These are phyloP conservation scores for Diachasmimorpha longicaudata DNA, from an alignment of 1,140 invertebrate genomes.

Conservation along the genomic window DNA sequence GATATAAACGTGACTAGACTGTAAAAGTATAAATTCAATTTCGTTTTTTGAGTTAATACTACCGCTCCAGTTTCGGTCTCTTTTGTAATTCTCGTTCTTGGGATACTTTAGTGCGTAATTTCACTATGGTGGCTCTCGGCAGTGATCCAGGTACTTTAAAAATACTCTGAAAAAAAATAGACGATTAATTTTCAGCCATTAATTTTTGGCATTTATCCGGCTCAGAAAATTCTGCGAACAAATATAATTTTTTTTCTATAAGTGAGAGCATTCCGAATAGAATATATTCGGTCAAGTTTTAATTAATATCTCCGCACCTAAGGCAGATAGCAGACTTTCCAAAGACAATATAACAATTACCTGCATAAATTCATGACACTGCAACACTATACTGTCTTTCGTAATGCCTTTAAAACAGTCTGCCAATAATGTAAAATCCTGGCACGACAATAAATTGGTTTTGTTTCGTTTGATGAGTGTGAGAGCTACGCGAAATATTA, in stretches of 20 bases:
- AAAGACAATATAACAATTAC: slow-evolving; percentile 66
- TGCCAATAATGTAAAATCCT: slow-evolving; percentile 76
- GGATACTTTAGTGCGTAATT: slow-evolving; percentile 67
- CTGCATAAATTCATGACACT: slow-evolving; percentile 87
- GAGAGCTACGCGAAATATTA: slow-evolving; percentile 84
- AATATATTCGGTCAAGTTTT: too few species aligned
- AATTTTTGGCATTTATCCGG: neutral
- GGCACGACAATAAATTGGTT: slow-evolving; percentile 73
- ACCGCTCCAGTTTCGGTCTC: slow-evolving; percentile 46
- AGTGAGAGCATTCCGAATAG: slow-evolving; percentile 18
- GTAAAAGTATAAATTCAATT: slow-evolving; percentile 22
- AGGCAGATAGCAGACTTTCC: too few species aligned
- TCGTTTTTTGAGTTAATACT: slow-evolving; percentile 37
- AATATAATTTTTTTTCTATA: neutral
- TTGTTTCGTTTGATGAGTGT: slow-evolving; percentile 80
- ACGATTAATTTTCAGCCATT: slow-evolving; percentile 14
- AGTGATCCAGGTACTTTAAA: slow-evolving; percentile 80
- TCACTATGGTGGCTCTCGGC: slow-evolving; percentile 68
- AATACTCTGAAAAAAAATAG: slow-evolving; percentile 70
- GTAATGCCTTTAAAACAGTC: slow-evolving; percentile 81
- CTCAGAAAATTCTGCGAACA: too few species aligned
- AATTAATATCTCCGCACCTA: too few species aligned
- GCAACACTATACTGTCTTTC: slow-evolving; percentile 72
- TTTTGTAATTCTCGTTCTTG: slow-evolving; percentile 62
- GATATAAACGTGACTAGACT: slow-evolving; percentile 46